Evolutionary conservation across 2,888 invertebrate species (phyloP).

Genomic region (Hylaea fasciaria): DNA sequence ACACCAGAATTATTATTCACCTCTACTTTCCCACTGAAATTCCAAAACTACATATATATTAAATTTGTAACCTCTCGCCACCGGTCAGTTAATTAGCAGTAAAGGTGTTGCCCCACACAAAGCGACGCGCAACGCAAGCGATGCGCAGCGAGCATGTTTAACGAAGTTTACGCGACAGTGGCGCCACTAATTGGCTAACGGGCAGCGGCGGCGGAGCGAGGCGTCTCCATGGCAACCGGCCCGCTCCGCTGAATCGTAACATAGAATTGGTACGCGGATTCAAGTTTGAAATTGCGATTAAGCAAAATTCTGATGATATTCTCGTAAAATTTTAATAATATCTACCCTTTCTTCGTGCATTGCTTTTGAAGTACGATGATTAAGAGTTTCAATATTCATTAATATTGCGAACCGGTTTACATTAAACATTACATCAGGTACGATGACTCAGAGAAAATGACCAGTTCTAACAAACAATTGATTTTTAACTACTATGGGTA

Average conservation of each 20-base stretch:
- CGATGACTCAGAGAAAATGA: not conserved
- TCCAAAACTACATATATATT: too few species aligned
- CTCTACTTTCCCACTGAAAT: too few species aligned
- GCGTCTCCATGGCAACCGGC: slow-evolving; percentile 40
- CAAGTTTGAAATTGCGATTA: slow-evolving; percentile 2
- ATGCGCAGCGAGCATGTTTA: slow-evolving; percentile 2
- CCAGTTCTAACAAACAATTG: not conserved
- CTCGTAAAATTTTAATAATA: slow-evolving; percentile 23
- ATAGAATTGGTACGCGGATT: slow-evolving; percentile 33
- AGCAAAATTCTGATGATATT: slow-evolving; percentile 20
- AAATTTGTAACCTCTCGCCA: too few species aligned
- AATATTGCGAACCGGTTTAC: not conserved
- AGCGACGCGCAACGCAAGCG: slow-evolving; percentile 3
- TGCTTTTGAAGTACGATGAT: slow-evolving; percentile 14
- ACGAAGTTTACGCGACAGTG: slow-evolving; percentile 35
- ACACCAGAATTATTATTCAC: not conserved
- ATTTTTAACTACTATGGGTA: not conserved
- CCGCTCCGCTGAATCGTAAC: slow-evolving; percentile 36
- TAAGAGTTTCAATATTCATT: slow-evolving; percentile 10
- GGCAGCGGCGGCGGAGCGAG: slow-evolving; percentile 22
- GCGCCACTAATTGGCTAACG: slow-evolving; percentile 46
- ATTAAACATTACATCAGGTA: not conserved
- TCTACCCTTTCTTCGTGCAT: slow-evolving; percentile 6
- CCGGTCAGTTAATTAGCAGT: slow-evolving; percentile 18
- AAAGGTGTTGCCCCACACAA: slow-evolving; percentile 18